Evolutionary conservation across 2,113 vertebrate genomes (phyloP), one percentile per base, ranked within the genome.

Genomic region (Lepus timidus): DNA sequence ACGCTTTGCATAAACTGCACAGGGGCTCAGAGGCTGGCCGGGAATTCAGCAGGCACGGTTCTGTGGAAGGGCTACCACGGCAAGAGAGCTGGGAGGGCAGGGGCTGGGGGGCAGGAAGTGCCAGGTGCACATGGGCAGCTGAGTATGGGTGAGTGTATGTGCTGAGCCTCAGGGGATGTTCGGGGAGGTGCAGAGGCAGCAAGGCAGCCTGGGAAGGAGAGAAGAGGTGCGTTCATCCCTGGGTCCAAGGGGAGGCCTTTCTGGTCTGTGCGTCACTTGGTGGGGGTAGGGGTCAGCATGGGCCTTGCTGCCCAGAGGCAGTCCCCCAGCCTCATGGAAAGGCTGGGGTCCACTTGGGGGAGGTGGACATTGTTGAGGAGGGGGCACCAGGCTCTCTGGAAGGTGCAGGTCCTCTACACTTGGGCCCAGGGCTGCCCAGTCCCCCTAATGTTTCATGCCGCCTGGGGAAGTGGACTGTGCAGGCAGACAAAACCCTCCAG

Each of bases 401-500:
- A 71, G n/a, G 13, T 11, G 22, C 78, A 23, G 64, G 16, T 31
- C 1, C 36, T 51, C 52, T 31, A 61, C 1, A 2, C 31, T 39
- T 19, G 62, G 9, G 4, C 29, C 13, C 29, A 13, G 67, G 44
- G 67, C 27, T 62, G n/a, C 44, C 75, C 31, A 25, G 49, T 10
- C 3, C 29, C 52, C 0, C 0, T 0, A 27, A 2, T 62, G 9
- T 25, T 65, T 78, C 29, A 29, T 5, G 5, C 17, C 0, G 0
- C 68, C 31, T 36, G 8, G 19, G 68, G 51, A 55, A 65, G 27
- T 22, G 9, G 20, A 51, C 27, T 85, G 58, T 33, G n/a, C 17
- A 13, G 85, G 1, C 36, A 39, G 23, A 78, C 36, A 39, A n/a
- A 78, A 9, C 4, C 13, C 49, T 31, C 19, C 17, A 17, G 27